Evolutionary conservation across 2,888 invertebrate genomes (phyloP).

Genomic region (Conus canariensis): DNA sequence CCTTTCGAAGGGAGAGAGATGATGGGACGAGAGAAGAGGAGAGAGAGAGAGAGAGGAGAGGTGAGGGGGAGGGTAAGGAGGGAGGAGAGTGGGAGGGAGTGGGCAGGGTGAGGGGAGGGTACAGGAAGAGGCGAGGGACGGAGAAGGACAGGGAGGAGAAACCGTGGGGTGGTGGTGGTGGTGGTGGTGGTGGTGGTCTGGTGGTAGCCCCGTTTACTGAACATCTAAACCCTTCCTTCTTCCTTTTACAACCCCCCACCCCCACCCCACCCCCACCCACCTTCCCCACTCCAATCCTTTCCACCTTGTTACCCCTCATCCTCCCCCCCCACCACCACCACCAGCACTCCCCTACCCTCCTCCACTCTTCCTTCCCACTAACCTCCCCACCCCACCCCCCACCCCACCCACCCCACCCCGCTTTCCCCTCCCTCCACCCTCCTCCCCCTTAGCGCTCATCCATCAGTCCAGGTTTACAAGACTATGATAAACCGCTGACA

Average conservation of each 20-base stretch:
- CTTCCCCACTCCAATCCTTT: not conserved
- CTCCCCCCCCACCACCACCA: not conserved
- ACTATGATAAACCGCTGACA: constrained; percentile 32
- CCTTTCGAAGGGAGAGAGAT: too few species aligned
- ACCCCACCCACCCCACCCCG: not conserved
- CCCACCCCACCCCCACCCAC: not conserved
- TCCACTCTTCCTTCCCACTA: not conserved
- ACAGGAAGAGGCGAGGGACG: too few species aligned
- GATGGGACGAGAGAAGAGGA: too few species aligned
- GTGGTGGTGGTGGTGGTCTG: too few species aligned
- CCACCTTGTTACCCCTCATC: not conserved
- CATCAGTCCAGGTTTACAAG: constrained; percentile 18
- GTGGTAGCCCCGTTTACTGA: too few species aligned
- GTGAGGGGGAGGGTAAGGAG: too few species aligned
- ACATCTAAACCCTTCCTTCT: not conserved
- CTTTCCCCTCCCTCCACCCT: not conserved
- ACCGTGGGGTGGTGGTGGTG: too few species aligned
- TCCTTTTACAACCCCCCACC: not conserved
- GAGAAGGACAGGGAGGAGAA: too few species aligned
- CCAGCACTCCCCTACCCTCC: not conserved
- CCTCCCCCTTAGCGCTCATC: not conserved
- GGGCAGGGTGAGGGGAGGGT: too few species aligned
- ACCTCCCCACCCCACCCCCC: not conserved
- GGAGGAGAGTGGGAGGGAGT: too few species aligned
- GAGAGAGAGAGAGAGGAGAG: too few species aligned